A percentile compares a stretch with the other conserved stretches of the same genome.
phyloP scores from a whole-genome alignment of 2,113 vertebrate genomes.

The Scomber colias region DNA sequence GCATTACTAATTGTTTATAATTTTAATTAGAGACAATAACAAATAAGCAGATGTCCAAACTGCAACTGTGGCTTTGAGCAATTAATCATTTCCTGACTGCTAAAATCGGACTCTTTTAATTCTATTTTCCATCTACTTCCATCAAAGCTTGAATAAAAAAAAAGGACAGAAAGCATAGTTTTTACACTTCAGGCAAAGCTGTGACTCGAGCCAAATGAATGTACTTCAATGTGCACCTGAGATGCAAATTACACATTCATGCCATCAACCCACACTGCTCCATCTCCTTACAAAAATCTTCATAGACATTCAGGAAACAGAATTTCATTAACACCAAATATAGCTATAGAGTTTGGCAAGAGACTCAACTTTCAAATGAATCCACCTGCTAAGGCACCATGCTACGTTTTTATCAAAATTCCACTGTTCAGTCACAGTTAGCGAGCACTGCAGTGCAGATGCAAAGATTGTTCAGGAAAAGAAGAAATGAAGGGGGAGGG shows the following conservation, averaged over 20 bases:
- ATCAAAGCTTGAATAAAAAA: slow-evolving; percentile 42
- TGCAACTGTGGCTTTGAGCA: slow-evolving; percentile 58
- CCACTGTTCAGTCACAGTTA: slow-evolving; percentile 39
- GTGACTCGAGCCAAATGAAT: slow-evolving; percentile 42
- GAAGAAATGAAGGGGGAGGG: slow-evolving; percentile 17
- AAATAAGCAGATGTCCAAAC: slow-evolving; percentile 71
- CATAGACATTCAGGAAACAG: slow-evolving; percentile 32
- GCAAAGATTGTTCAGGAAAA: slow-evolving; percentile 38
- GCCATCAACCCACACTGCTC: slow-evolving; percentile 31
- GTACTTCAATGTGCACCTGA: slow-evolving; percentile 55
- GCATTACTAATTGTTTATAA: slow-evolving; percentile 68
- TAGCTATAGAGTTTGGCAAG: slow-evolving; percentile 32
- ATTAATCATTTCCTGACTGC: slow-evolving; percentile 65
- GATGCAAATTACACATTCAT: slow-evolving; percentile 42
- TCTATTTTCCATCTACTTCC: slow-evolving; percentile 58
- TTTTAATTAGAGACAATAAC: slow-evolving; percentile 74
- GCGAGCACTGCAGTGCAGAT: slow-evolving; percentile 38
- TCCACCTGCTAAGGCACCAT: slow-evolving; percentile 43
- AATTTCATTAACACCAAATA: slow-evolving; percentile 49
- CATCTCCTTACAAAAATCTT: slow-evolving; percentile 44
- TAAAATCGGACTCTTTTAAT: slow-evolving; percentile 56
- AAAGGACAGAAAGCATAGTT: slow-evolving; percentile 63
- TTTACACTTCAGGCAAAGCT: slow-evolving; percentile 44
- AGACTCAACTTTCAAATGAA: slow-evolving; percentile 52
- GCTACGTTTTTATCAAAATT: slow-evolving; percentile 51